Base-by-base conservation (phyloP, 1,140 invertebrate genomes). In the Drepana arcuata region DNA sequence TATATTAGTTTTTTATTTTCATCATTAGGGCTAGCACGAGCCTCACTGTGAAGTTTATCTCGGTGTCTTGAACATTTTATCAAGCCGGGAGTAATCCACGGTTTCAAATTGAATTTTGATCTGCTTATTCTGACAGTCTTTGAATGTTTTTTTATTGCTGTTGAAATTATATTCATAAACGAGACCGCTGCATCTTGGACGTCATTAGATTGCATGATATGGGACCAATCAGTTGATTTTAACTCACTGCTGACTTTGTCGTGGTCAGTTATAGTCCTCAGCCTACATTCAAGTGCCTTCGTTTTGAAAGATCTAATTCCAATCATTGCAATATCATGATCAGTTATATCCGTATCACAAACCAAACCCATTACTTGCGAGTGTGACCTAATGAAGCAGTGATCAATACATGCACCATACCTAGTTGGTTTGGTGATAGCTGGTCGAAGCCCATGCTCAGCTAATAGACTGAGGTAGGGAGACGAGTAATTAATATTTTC, bases 11-110 rank as follows among this genome's bases (percentile, higher is more conserved):
- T 13, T 6, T 30, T 11, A 10, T 34, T 34, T 12, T 34, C 9
- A 28, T 46, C 16, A 9, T 28, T n/a, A 7, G 42, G 42, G 9
- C 23, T 14, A 13, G 33, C 31, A 26, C 21, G 28, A 2, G 18
- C 16, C 11, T 30, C n/a, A 12, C 16, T 2, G 24, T 46, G 42
- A 7, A 46, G 18, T 3, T 27, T 33, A 18, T 46, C 43, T 7
- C 43, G 25, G 7, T 36, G 16, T 14, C 23, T 32, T 12, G 28
- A 25, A 16, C 41, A 44, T 11, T 25, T 23, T 1, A 44, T 25
- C 11, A 44, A 13, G 1, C 34, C n/a, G n/a, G n/a, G n/a, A n/a
- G n/a, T n/a, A n/a, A n/a, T n/a, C n/a, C n/a, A n/a, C n/a, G n/a
- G n/a, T 29, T 46, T 46, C 0, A 46, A 7, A 23, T 23, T 38